Base-by-base conservation (phyloP, 1,140 invertebrate genomes). In the Rhagoletis pomonella region DNA sequence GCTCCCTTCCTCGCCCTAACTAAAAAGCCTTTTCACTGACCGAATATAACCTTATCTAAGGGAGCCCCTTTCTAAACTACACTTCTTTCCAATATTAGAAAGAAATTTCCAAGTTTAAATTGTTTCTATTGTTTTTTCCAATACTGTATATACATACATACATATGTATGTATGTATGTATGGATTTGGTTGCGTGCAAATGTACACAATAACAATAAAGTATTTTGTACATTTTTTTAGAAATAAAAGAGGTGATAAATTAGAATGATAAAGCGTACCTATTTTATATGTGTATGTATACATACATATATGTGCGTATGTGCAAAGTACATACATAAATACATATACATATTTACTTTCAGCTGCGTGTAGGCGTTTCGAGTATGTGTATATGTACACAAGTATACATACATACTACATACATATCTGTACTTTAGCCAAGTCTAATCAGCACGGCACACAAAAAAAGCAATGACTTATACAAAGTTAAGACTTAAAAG, bases 211-310 rank as follows among this genome's bases (percentile, higher is more conserved):
- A 55, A 55, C 50, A 55, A 55, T 10, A 55, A 55, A 55, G 50
- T 10, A 10, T 55, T 55, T 55, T 10, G 50, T 55, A 29, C n/a
- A 64, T 19, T 19, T 39, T 67, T 17, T 44, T 5, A n/a, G 14
- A 73, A 73, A 73, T 73, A 44, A 73, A 19, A 65, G 12, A 65
- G 42, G 67, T 73, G 42, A 73, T 73, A 73, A 47, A 73, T 73
- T 73, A 47, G 10, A 73, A 73, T 73, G 42, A 47, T 47, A 47
- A 73, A 44, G 39, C 4, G 42, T 42, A 39, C 17, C 5, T 67
- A 59, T 29, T 29, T 10, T 9, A 19, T 10, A 67, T 10, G 39
- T 19, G 7, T 67, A 67, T 67, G 2, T 67, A 67, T 39, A 42
- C 39, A 42, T 29, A 67, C 39, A 10, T 12, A n/a, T 1, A 73